phyloP scores from a whole-genome alignment of 2,888 invertebrate species.

The Nephrotoma appendiculata region DNA sequence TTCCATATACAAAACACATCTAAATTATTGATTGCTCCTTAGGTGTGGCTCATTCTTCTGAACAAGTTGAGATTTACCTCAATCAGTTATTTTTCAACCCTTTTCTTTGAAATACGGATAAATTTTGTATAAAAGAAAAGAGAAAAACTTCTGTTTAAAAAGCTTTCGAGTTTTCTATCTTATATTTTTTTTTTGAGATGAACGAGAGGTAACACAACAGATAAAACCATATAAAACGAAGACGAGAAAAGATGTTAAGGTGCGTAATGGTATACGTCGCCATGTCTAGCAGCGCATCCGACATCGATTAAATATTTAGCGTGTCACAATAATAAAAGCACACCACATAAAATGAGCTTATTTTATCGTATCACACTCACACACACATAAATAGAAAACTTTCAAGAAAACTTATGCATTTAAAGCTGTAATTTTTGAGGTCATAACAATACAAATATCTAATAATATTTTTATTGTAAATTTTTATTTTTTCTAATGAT shows the following conservation, averaged over 20 bases:
- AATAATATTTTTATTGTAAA: neutral
- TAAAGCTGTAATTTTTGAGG: neutral
- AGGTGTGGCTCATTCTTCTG: neutral
- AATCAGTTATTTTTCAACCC: neutral
- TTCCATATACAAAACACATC: neutral
- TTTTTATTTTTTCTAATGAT: neutral
- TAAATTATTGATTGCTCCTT: neutral
- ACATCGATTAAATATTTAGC: conserved; percentile 15
- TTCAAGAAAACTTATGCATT: neutral
- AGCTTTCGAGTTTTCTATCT: neutral
- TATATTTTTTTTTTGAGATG: neutral
- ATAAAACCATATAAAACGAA: neutral
- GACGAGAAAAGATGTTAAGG: conserved; percentile 13
- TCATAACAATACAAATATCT: neutral
- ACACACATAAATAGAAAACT: neutral
- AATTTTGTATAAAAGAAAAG: neutral
- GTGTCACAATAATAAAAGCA: conserved; percentile 10
- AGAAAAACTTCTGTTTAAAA: neutral
- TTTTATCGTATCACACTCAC: neutral
- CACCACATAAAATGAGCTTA: neutral
- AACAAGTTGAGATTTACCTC: neutral
- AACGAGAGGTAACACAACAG: neutral
- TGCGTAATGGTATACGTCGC: conserved; percentile 16
- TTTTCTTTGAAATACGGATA: neutral
- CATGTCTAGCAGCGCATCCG: conserved; percentile 16